These are phyloP conservation scores for Malurus leucopterus DNA, from an alignment of 2,797 vertebrate species.

Conservation along the genomic window DNA sequence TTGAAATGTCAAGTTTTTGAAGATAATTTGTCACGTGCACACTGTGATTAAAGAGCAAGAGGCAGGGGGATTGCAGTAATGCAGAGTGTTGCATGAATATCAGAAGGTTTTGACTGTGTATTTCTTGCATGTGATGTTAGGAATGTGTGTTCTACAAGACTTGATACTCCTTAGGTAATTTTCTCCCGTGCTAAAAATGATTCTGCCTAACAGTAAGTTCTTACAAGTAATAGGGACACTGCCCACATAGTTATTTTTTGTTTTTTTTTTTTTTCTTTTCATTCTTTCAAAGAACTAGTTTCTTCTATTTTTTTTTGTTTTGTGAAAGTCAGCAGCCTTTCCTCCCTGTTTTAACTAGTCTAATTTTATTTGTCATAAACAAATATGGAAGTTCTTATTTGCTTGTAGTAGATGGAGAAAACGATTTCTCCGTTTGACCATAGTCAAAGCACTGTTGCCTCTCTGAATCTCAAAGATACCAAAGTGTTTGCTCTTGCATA, in stretches of 20 bases:
- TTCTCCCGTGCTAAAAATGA: neutral
- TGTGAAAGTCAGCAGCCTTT: neutral
- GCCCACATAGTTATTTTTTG: accelerated
- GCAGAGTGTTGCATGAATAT: neutral
- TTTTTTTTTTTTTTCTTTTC: neutral
- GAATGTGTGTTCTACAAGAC: neutral
- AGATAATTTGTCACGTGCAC: neutral
- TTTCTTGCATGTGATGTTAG: neutral
- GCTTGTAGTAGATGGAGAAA: neutral
- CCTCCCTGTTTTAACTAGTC: neutral
- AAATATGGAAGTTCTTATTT: neutral
- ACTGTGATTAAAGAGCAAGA: neutral
- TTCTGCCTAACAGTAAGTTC: neutral
- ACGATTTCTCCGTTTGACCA: neutral
- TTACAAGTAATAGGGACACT: neutral
- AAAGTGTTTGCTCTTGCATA: neutral
- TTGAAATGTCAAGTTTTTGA: neutral
- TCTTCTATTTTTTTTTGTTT: neutral
- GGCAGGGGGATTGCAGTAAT: neutral
- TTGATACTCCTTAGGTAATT: neutral
- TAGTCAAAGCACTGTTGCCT: neutral
- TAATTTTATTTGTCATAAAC: neutral
- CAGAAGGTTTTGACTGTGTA: neutral
- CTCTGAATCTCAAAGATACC: neutral
- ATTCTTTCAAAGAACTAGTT: neutral